phyloP scores from a whole-genome alignment of 2,797 vertebrate species.

The Acanthurus lineatus region DNA sequence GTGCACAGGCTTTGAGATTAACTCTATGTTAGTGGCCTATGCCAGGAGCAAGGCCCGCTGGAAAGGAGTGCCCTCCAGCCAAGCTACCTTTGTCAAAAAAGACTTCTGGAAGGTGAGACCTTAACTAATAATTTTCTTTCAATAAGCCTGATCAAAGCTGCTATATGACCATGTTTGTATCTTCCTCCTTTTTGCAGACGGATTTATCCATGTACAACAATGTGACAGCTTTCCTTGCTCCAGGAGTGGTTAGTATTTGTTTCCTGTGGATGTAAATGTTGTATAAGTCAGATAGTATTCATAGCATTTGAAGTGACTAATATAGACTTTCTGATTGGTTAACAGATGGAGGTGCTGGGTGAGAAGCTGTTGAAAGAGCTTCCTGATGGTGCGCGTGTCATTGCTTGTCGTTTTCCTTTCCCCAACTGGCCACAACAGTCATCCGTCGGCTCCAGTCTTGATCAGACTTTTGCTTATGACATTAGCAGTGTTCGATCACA shows the following conservation, averaged over 20 bases:
- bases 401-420: slow-evolving; percentile 83
- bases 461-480: slow-evolving; percentile 84
- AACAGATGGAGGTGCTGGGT: slow-evolving; percentile 81
- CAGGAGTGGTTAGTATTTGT: slow-evolving; percentile 81
- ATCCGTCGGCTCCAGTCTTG: slow-evolving; percentile 75
- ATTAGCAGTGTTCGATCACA: slow-evolving; percentile 67
- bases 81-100: slow-evolving; percentile 79
- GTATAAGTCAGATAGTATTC: background rate
- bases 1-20: slow-evolving; percentile 88
- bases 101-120: slow-evolving; percentile 85
- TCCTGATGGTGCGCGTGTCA: slow-evolving; percentile 75
- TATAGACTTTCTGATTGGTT: slow-evolving; percentile 24
- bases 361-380: slow-evolving; percentile 85
- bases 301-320: slow-evolving; percentile 3
- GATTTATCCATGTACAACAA: slow-evolving; percentile 85
- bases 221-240: slow-evolving; percentile 85
- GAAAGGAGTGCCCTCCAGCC: slow-evolving; percentile 72
- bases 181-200: slow-evolving; percentile 64
- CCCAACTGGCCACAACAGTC: slow-evolving; percentile 75
- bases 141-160: slow-evolving; percentile 4
- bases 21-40: slow-evolving; percentile 82
- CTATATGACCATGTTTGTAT: slow-evolving; percentile 7
- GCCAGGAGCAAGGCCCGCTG: slow-evolving; percentile 77
- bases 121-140: background rate
- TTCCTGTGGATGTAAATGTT: background rate